Evolutionary conservation across 2,797 vertebrate genomes (phyloP), one percentile per base, ranked within the genome.

Genomic region (Chloroceryle amazona): DNA sequence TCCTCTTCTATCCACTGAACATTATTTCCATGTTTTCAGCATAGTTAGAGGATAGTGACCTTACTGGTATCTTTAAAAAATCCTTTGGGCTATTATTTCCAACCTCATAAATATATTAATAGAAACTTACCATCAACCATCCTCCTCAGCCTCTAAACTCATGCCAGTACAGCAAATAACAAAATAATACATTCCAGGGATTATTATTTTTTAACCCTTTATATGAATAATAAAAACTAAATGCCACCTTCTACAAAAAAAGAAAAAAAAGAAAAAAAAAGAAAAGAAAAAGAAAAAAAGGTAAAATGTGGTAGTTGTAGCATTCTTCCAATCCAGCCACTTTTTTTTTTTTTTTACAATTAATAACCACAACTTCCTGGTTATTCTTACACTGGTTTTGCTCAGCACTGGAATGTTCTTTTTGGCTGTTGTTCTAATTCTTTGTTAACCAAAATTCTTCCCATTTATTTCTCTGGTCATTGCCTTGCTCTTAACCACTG

Each of bases 401-500:
- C 79, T 93, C 26, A 74, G 33, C 49, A 29, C 8, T 65, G 72
- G 52, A 86, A 88, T 93, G 79, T 62, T 74, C 26, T 68, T 90
- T 91, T 90, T 62, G 75, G 57, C 68, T 74, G 25, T 42, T 81
- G 60, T 66, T 76, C 55, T 80, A 65, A 33, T 88, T 75, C 61
- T 75, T 75, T 11, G 94, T 94, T 81, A 79, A 70, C 33, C 46
- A 51, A 68, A 94, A 86, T 67, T 86, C 41, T 72, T 89, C 49
- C 68, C 1, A 4, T 83, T 93, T 86, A 8, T 80, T 90, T 72
- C 72, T 65, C 54, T 75, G 46, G 57, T 41, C n/a, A 19, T 58
- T 84, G 29, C 72, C 57, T 83, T 83, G 26, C 52, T 71, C 37
- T 93, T 86, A 79, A 58, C 41, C 76, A 1, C 22, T 28, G 29